These are phyloP conservation scores for Anagrus nilaparvatae DNA, from an alignment of 1,140 invertebrate genomes.

Conservation along the genomic window DNA sequence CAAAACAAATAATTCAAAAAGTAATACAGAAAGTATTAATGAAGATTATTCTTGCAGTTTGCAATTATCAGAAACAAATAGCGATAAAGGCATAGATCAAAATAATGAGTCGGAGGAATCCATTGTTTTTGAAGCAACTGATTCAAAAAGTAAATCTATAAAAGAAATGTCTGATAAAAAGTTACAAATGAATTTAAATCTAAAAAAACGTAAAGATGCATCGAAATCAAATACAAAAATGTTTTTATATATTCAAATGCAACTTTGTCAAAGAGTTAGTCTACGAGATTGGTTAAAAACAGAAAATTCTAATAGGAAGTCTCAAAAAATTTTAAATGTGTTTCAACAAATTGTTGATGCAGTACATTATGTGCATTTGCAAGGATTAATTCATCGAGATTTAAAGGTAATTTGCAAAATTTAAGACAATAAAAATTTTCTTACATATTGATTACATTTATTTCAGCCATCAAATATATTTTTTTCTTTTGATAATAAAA, in stretches of 20 bases:
- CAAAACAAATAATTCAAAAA: too few relatives aligned
- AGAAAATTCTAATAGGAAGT: slow-evolving; percentile 38
- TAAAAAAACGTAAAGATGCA: slow-evolving; percentile 18
- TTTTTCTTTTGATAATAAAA: slow-evolving; percentile 77
- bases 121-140: slow-evolving; percentile 22
- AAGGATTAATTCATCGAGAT: slow-evolving; percentile 88
- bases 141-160: slow-evolving; percentile 2
- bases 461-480: slow-evolving; percentile 90
- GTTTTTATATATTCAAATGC: slow-evolving; percentile 96
- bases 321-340: slow-evolving; percentile 53
- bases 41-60: too few relatives aligned
- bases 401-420: slow-evolving; percentile 58
- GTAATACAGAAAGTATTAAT: too few relatives aligned
- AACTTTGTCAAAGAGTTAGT: slow-evolving; percentile 81
- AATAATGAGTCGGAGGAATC: slow-evolving; percentile 15
- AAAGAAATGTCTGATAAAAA: slow-evolving; percentile 13
- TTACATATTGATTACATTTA: slow-evolving; percentile 10
- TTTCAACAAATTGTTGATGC: slow-evolving; percentile 90
- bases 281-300: slow-evolving; percentile 80
- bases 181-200: slow-evolving; percentile 28
- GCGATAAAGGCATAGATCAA: too few relatives aligned
- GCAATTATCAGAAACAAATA: too few relatives aligned
- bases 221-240: slow-evolving; percentile 40
- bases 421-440: too few relatives aligned
- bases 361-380: slow-evolving; percentile 88